A percentile compares a stretch with the other conserved stretches of the same genome.
Conservation (phyloP, 2,888 invertebrate genomes). For the Phaonia tiefii region DNA sequence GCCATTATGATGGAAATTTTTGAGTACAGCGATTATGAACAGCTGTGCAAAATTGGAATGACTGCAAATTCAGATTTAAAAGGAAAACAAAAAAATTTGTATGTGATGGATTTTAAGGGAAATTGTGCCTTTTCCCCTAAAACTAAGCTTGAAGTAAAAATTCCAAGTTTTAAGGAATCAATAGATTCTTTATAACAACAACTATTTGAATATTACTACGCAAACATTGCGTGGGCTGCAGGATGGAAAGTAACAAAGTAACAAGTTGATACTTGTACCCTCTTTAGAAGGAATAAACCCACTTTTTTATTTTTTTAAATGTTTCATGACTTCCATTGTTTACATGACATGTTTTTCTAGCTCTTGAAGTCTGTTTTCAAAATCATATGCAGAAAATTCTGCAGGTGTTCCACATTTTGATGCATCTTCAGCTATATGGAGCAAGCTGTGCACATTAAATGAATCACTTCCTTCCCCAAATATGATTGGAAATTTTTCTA, state of each 20-base stretch:
- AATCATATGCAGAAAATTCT: constrained; percentile 45
- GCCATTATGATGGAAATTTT: background rate
- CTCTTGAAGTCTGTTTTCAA: constrained; percentile 40
- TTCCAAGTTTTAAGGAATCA: constrained; percentile 40
- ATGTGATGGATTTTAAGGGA: constrained; percentile 37
- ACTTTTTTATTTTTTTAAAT: constrained; percentile 29
- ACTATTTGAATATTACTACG: constrained; percentile 42
- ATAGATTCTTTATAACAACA: constrained; percentile 40
- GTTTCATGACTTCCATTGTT: background rate
- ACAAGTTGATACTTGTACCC: constrained; percentile 29
- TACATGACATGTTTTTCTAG: constrained; percentile 29
- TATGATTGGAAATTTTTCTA: constrained; percentile 36
- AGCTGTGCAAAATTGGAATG: constrained; percentile 40
- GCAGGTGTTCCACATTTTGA: constrained; percentile 40
- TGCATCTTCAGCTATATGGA: constrained; percentile 44
- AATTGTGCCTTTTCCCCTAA: constrained; percentile 44
- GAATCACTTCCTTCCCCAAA: constrained; percentile 25
- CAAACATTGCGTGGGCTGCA: constrained; percentile 42
- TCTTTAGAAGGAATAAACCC: constrained; percentile 35
- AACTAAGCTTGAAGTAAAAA: constrained; percentile 21
- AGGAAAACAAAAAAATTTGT: constrained; percentile 42
- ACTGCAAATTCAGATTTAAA: constrained; percentile 41
- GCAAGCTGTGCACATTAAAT: constrained; percentile 42
- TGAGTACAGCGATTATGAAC: constrained; percentile 11
- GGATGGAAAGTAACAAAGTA: constrained; percentile 39